Conservation (phyloP, 2,113 vertebrate species). For the Phycodurus eques region DNA sequence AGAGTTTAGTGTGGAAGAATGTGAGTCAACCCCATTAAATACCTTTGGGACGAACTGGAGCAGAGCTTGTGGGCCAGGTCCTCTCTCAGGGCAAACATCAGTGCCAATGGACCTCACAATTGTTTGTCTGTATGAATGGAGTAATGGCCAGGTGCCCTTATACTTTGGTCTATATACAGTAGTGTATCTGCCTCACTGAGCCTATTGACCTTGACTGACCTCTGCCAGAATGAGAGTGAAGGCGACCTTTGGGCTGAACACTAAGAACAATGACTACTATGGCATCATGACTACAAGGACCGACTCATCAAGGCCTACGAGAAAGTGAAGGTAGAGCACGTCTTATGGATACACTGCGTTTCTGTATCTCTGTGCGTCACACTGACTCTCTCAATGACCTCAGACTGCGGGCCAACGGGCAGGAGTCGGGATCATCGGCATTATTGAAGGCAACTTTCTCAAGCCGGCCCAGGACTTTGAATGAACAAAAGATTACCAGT, state of each 20-base stretch:
- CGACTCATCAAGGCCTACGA: conserved; percentile 81
- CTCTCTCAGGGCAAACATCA: too few relatives aligned
- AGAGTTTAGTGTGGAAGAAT: too few relatives aligned
- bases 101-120: too few relatives aligned
- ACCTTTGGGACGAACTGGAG: too few relatives aligned
- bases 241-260: conserved; percentile 82
- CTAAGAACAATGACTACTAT: conserved; percentile 74
- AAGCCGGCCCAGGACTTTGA: conserved; percentile 83
- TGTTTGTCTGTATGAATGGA: too few relatives aligned
- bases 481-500: conserved; percentile 82
- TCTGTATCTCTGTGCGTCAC: neutral
- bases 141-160: too few relatives aligned
- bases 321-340: too few relatives aligned
- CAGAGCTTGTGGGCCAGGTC: too few relatives aligned
- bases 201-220: conserved; percentile 55
- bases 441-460: conserved; percentile 82
- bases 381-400: neutral
- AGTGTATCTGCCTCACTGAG: too few relatives aligned
- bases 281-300: conserved; percentile 82
- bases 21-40: too few relatives aligned
- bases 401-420: conserved; percentile 71
- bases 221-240: conserved; percentile 76
- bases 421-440: conserved; percentile 77
- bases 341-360: too few relatives aligned
- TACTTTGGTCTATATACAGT: too few relatives aligned